Conservation (phyloP, 2,888 invertebrate genomes). For the Sinopyrophorus schimmeli region DNA sequence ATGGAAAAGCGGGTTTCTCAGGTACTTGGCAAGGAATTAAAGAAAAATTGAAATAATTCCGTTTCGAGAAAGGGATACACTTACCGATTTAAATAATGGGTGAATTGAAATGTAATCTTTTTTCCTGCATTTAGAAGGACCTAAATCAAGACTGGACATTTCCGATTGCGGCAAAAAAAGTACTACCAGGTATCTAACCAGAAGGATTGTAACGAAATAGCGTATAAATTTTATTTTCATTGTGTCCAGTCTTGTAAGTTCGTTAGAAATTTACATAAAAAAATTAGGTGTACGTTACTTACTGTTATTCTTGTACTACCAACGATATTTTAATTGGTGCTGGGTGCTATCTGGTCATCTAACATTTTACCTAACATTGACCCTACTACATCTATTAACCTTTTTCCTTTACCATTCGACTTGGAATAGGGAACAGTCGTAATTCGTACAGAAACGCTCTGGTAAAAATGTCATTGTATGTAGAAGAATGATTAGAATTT, state of each 20-base stretch:
- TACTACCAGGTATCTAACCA: slow-evolving; percentile 33
- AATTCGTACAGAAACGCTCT: no score
- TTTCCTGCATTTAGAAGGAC: slow-evolving; percentile 44
- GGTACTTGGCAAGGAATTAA: no score
- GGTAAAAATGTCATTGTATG: no score
- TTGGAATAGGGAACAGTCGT: no score
- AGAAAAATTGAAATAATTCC: slow-evolving; percentile 1
- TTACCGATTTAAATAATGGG: slow-evolving; percentile 21
- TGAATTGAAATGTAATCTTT: slow-evolving; percentile 48
- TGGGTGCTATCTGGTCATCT: slow-evolving; percentile 11
- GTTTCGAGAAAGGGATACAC: neutral
- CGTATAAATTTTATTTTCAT: slow-evolving; percentile 45
- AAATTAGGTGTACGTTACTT: slow-evolving; percentile 21
- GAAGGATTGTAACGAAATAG: slow-evolving; percentile 48
- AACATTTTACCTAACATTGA: slow-evolving; percentile 7
- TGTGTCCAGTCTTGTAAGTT: slow-evolving; percentile 36
- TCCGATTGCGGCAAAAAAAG: slow-evolving; percentile 45
- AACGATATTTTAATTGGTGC: slow-evolving; percentile 13
- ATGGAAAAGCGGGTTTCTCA: no score
- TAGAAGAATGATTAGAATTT: no score
- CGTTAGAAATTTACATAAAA: slow-evolving; percentile 28
- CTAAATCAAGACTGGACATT: slow-evolving; percentile 52
- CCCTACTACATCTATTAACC: slow-evolving; percentile 2
- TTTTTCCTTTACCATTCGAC: no score
- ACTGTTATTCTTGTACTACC: slow-evolving; percentile 4